Evolutionary conservation across 1,140 invertebrate species (phyloP), one percentile per base, ranked within the genome.

Genomic region (Portunus trituberculatus): DNA sequence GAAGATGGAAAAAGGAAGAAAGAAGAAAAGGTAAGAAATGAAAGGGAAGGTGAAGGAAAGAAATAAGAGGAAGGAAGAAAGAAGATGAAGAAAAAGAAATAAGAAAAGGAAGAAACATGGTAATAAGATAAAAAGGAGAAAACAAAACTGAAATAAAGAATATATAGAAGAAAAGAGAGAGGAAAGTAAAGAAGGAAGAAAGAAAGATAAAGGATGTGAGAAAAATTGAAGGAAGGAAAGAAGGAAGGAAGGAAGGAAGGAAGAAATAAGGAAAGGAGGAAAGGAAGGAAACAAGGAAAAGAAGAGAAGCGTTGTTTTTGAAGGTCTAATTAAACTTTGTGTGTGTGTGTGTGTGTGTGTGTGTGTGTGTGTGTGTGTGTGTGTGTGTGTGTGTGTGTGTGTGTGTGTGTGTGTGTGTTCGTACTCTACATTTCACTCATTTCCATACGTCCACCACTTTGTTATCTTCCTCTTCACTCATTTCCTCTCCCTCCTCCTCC

Each of bases 351-450:
- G 8, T 76, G 6, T n/a, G n/a, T 76, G 67, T 76, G n/a, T 76
- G 67, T 76, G n/a, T 76, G 67, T 76, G 67, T 76, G 67, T 76
- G 67, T 59, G 52, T 59, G 52, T 59, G 52, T 59, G 52, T 59
- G 52, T 59, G 52, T 59, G 52, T 59, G 52, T 59, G 52, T 59
- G 67, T 76, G 67, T 76, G 67, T n/a, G 67, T n/a, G n/a, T 76
- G 67, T 76, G 67, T 76, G 67, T 76, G 67, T 76, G 67, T 76
- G 67, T 76, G 67, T 76, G 67, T 76, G 67, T 76, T 12, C 20
- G 67, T 76, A 25, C 20, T 25, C n/a, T 25, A n/a, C 6, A 20
- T 25, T n/a, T 7, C 1, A n/a, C 25, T 76, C 25, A n/a, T 76
- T 76, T 76, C 12, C 67, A 76, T 76, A 76, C 25, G 6, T 76